phyloP scores from a whole-genome alignment of 2,113 vertebrate species.

The Eclectus roratus region DNA sequence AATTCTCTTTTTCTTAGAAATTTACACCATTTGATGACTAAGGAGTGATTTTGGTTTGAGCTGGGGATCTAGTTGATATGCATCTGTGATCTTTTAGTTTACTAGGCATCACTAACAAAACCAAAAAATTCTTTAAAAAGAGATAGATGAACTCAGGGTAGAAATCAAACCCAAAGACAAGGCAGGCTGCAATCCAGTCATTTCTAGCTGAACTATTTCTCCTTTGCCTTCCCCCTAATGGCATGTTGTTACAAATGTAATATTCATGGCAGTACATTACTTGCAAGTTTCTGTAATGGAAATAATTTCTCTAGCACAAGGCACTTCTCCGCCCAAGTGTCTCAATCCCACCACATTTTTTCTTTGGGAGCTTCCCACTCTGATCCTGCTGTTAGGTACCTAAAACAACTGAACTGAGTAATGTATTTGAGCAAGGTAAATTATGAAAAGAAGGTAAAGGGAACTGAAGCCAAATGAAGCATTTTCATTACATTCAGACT shows the following conservation, averaged over 20 bases:
- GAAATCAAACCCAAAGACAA: not conserved
- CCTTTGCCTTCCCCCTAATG: not conserved
- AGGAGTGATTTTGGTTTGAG: not conserved
- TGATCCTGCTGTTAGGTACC: not conserved
- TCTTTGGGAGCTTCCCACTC: not conserved
- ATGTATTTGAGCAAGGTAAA: not conserved
- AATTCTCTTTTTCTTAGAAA: not conserved
- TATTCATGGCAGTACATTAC: not conserved
- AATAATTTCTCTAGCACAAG: not conserved
- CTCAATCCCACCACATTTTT: rapidly evolving
- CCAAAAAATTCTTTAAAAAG: not conserved
- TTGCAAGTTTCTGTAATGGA: not conserved
- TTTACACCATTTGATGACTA: not conserved
- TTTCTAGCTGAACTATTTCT: not conserved
- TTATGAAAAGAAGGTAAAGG: not conserved
- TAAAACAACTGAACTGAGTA: not conserved
- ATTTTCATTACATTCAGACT: not conserved
- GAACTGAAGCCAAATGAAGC: not conserved
- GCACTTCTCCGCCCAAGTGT: rapidly evolving
- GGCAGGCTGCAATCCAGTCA: not conserved
- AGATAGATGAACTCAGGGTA: not conserved
- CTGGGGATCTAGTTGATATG: not conserved
- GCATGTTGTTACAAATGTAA: not conserved
- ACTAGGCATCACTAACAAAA: not conserved
- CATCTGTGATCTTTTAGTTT: not conserved